These are phyloP conservation scores for Cyphomyrus plagiostoma DNA, from an alignment of 2,113 vertebrate genomes.

Conservation along the genomic window DNA sequence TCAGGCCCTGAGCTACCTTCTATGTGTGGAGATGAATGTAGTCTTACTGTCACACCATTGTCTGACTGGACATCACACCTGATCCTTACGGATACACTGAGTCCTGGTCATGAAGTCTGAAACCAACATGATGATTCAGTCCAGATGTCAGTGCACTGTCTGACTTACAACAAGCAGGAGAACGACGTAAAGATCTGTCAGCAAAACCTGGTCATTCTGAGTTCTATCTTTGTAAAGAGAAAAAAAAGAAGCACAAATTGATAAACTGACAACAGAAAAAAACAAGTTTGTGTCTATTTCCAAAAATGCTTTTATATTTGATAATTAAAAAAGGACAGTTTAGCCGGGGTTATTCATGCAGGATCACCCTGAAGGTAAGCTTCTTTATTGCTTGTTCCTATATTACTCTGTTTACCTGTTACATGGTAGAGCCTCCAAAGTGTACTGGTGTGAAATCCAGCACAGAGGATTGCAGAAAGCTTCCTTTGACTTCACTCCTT, in stretches of 20 bases:
- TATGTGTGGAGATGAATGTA: not conserved
- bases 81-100: not conserved
- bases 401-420: not conserved
- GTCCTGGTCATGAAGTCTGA: not conserved
- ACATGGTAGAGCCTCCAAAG: not conserved
- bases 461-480: not conserved
- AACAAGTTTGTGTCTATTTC: not conserved
- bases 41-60: not conserved
- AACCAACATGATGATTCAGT: not conserved
- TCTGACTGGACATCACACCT: not conserved
- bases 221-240: not conserved
- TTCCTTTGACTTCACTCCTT: not conserved
- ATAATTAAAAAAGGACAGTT: not conserved
- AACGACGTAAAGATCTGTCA: not conserved
- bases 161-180: not conserved
- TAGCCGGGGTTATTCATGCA: not conserved
- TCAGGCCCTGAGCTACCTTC: not conserved
- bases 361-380: not conserved
- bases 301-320: not conserved
- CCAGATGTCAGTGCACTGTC: not conserved
- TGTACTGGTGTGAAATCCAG: not conserved
- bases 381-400: not conserved
- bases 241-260: not conserved
- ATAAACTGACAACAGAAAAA: not conserved
- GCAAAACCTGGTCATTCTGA: not conserved